Percentiles rank a stretch among this genome's conserved stretches.
Conservation (phyloP, 2,888 invertebrate genomes). For the Latrodectus hesperus region DNA sequence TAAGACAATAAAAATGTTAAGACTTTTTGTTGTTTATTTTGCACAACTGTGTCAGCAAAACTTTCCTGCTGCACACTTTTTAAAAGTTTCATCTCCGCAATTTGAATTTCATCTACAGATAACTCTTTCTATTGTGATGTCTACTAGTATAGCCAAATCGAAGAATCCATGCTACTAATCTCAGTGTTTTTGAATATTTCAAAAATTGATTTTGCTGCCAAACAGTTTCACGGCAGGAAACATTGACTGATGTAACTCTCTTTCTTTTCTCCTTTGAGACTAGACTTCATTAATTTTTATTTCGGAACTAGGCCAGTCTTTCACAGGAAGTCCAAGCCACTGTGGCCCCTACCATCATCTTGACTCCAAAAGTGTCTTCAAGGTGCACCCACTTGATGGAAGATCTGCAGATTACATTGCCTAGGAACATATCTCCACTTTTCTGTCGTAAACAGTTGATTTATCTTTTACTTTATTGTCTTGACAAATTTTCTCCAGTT, state of each 20-base stretch:
- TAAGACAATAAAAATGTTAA: too few relatives aligned
- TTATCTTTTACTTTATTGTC: conserved; percentile 70
- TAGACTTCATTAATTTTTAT: neutral
- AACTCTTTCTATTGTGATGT: neutral
- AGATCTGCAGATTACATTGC: too few relatives aligned
- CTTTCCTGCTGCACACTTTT: too few relatives aligned
- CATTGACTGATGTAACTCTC: neutral
- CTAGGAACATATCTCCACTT: too few relatives aligned
- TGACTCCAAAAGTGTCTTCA: too few relatives aligned
- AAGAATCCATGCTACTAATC: conserved; percentile 2
- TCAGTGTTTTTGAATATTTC: neutral
- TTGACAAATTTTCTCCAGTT: conserved; percentile 70
- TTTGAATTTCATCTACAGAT: neutral
- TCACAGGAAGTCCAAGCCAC: too few relatives aligned
- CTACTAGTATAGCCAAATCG: neutral
- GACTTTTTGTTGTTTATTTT: too few relatives aligned
- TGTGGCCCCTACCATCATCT: too few relatives aligned
- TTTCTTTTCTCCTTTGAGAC: neutral
- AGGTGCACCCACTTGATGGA: too few relatives aligned
- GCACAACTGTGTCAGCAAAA: neutral
- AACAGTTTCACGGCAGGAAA: neutral
- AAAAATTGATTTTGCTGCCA: conserved; percentile 9
- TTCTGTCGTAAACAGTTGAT: neutral
- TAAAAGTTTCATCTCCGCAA: too few relatives aligned
- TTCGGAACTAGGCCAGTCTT: neutral